Evolutionary conservation across 2,888 invertebrate species (phyloP).

Genomic region (Chalcis sispes): DNA sequence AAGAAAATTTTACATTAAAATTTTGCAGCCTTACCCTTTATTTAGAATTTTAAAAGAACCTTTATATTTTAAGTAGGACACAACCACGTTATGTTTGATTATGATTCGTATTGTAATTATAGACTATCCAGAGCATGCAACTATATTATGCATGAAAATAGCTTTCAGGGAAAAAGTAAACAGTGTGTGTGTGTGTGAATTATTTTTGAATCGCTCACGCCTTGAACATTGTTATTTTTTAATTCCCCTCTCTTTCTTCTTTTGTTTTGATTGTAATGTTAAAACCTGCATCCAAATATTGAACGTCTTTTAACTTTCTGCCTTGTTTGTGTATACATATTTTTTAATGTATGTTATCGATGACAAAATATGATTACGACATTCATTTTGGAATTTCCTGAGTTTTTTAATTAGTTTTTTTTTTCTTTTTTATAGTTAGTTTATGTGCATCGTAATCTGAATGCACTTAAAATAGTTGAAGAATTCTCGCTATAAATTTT

Average conservation of each 20-base stretch:
- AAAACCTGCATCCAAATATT: too few relatives aligned
- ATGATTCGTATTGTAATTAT: too few relatives aligned
- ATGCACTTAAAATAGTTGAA: conserved; percentile 9
- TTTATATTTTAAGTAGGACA: too few relatives aligned
- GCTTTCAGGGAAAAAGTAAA: conserved; percentile 25
- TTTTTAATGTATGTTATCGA: neutral
- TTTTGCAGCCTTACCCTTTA: too few relatives aligned
- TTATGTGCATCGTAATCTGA: neutral
- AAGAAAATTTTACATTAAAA: too few relatives aligned
- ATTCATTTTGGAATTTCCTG: neutral
- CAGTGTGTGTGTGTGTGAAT: neutral
- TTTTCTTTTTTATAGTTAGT: neutral
- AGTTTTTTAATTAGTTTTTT: neutral
- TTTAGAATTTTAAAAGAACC: too few relatives aligned
- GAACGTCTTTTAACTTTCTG: too few relatives aligned
- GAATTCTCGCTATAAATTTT: conserved; percentile 19
- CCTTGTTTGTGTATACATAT: too few relatives aligned
- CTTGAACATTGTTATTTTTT: neutral
- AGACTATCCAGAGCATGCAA: too few relatives aligned
- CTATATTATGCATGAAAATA: too few relatives aligned
- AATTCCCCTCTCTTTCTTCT: neutral
- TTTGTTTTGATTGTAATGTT: neutral
- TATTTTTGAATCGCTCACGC: conserved; percentile 13
- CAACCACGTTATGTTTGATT: too few relatives aligned
- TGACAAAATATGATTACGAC: neutral